Evolutionary conservation across 2,113 vertebrate genomes (phyloP), one percentile per base, ranked within the genome.

Genomic region (Ochotona curzoniae): DNA sequence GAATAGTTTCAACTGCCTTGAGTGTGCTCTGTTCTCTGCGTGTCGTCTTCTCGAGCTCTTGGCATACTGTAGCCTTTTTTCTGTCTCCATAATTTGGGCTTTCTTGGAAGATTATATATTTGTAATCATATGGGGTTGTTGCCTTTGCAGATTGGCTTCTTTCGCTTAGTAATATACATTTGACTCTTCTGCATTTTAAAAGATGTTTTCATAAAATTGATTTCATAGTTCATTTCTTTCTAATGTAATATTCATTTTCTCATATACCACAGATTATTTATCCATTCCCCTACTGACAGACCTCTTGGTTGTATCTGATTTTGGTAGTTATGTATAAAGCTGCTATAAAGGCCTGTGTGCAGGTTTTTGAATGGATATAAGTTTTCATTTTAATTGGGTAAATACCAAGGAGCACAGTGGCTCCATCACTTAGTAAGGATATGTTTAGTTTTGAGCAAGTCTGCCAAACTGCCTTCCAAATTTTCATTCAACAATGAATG

Each of bases 391-490:
- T 38, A 57, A n/a, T 79, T 76, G 47, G 25, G 47, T 76, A 64
- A 75, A 75, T 66, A 54, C 61, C 17, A 83, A 75, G 32, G 17
- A 28, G 6, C 20, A 2, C 30, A 25, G 51, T 25, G 57, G 47
- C n/a, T 66, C 26, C n/a, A n/a, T 75, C 25, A 0, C n/a, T 66
- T 44, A 2, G 47, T 74, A 66, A 66, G 49, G 38, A 13, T 25
- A n/a, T 74, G 60, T 75, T 83, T 83, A 90, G 20, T 38, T 73
- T 83, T 83, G 8, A n/a, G 83, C 67, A 81, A 84, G 54, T 57
- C 12, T n/a, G 71, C 21, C 49, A 57, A 64, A 21, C 23, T 28
- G 4, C 47, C 28, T 10, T 67, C 9, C 49, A 76, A 76, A 76
- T 35, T 84, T 69, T n/a, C 28, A 18, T 44, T 15, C 15, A 67